phyloP scores from a whole-genome alignment of 2,113 vertebrate species.

The Siniperca knerii region DNA sequence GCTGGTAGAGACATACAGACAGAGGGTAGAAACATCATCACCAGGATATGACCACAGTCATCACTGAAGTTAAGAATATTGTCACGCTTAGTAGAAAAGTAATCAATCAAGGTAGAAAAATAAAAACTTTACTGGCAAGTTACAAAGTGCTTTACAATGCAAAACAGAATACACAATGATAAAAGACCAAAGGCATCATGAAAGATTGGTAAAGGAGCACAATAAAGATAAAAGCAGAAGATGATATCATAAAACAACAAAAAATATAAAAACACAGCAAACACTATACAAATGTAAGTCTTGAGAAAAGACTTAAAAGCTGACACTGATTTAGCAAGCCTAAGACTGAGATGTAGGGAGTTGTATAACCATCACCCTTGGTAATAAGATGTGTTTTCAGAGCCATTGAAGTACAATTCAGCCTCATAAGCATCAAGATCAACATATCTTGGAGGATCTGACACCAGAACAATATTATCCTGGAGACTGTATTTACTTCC shows the following conservation, averaged over 20 bases:
- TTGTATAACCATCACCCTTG: background rate
- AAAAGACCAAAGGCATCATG: background rate
- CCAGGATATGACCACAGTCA: background rate
- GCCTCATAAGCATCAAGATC: background rate
- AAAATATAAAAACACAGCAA: background rate
- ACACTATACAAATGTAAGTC: background rate
- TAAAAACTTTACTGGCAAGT: background rate
- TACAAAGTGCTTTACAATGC: slow-evolving; percentile 2
- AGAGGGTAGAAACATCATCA: background rate
- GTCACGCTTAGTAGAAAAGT: background rate
- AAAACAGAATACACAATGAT: slow-evolving; percentile 3
- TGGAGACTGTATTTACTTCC: background rate
- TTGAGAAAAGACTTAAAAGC: background rate
- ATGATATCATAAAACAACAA: slow-evolving; percentile 2
- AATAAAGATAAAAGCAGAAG: background rate
- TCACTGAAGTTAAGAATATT: background rate
- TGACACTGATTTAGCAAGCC: background rate
- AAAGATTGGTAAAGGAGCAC: background rate
- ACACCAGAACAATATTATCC: background rate
- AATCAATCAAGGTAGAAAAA: slow-evolving; percentile 5
- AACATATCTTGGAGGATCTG: background rate
- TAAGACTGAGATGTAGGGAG: background rate
- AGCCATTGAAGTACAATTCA: background rate
- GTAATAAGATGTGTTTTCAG: background rate
- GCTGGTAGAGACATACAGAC: background rate